Conservation (phyloP, 2,113 vertebrate genomes). For the Petrocephalus zakoni region DNA sequence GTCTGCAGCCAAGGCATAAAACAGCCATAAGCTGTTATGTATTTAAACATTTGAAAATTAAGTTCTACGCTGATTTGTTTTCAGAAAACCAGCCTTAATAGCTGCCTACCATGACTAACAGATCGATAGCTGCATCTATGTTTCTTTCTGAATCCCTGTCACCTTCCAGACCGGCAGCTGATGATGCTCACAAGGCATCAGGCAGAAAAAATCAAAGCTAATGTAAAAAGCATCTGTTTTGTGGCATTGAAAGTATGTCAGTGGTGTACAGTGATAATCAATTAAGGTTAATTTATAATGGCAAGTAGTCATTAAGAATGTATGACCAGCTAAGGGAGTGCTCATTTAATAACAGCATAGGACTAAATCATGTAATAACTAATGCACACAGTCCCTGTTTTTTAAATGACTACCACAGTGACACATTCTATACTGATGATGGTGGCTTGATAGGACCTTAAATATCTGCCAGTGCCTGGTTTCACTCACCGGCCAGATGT, state of each 20-base stretch:
- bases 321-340: not conserved
- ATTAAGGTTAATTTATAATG: constrained; percentile 1
- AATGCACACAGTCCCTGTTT: not conserved
- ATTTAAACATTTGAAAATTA: not conserved
- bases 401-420: not conserved
- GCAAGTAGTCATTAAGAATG: not conserved
- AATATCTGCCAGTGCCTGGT: not conserved
- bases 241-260: not conserved
- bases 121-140: not conserved
- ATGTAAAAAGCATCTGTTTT: not conserved
- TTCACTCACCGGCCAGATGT: not conserved
- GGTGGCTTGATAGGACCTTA: not conserved
- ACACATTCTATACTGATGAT: not conserved
- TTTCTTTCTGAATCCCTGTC: not conserved
- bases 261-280: constrained; percentile 3
- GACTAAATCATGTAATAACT: not conserved
- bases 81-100: not conserved
- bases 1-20: not conserved
- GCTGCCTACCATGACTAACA: not conserved
- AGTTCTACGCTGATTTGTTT: not conserved
- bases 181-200: not conserved
- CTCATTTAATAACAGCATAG: not conserved
- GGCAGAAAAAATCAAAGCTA: not conserved
- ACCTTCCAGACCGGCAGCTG: not conserved
- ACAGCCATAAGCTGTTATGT: not conserved